Evolutionary conservation across 2,797 vertebrate species (phyloP).

Genomic region (Micrastur ruficollis): DNA sequence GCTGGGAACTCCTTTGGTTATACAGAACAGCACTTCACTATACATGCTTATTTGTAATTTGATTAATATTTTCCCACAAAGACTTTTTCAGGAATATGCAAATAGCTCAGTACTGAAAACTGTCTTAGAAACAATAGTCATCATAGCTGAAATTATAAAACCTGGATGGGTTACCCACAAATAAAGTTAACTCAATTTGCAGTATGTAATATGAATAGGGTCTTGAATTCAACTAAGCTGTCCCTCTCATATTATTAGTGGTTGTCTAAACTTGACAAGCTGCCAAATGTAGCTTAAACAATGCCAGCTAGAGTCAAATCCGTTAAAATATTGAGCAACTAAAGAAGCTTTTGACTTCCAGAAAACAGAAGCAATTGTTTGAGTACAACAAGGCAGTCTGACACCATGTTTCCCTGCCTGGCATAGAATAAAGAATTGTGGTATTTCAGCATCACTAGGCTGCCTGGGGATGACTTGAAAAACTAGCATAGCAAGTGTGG

Average conservation of each 20-base stretch:
- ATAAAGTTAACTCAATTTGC: not conserved
- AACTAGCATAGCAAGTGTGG: not conserved
- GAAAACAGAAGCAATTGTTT: not conserved
- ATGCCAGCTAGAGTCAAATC: not conserved
- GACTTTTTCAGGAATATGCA: not conserved
- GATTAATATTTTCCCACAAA: not conserved
- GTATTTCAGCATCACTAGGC: not conserved
- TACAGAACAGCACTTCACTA: not conserved
- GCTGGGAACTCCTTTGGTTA: not conserved
- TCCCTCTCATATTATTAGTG: not conserved
- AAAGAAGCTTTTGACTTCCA: not conserved
- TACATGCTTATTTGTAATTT: not conserved
- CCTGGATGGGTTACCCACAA: not conserved
- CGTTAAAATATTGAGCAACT: not conserved
- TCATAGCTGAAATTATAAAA: not conserved
- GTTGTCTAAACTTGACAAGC: not conserved
- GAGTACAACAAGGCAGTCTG: not conserved
- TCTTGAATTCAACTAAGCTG: not conserved
- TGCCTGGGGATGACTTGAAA: not conserved
- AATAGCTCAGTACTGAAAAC: not conserved
- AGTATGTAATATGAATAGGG: accelerated
- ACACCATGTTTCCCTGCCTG: not conserved
- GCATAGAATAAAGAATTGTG: not conserved
- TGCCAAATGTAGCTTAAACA: not conserved
- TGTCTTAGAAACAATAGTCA: not conserved